Percentiles rank a stretch among this genome's conserved stretches.
Evolutionary conservation across 2,888 invertebrate species (phyloP).

Genomic region (Scaptomyza polygonia): DNA sequence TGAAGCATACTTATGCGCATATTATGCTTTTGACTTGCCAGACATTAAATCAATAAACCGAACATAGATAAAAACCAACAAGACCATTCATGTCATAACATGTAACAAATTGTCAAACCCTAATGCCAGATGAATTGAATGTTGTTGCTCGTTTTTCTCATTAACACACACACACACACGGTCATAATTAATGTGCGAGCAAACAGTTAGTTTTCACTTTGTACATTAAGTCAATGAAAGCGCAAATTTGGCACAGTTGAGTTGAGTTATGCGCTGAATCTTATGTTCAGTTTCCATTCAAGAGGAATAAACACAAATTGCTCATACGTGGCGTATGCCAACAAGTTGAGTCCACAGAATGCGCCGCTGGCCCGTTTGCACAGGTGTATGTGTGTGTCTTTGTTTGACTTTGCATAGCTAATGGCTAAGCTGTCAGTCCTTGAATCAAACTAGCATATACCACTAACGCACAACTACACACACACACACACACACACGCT

Average conservation of each 20-base stretch:
- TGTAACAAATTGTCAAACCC: conserved; percentile 42
- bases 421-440: conserved; percentile 43
- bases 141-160: conserved; percentile 30
- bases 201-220: conserved; percentile 54
- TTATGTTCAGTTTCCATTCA: no score
- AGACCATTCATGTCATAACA: conserved; percentile 32
- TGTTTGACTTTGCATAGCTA: conserved; percentile 71
- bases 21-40: conserved; percentile 9
- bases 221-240: conserved; percentile 62
- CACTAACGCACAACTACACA: conserved; percentile 9
- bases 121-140: conserved; percentile 33
- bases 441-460: conserved; percentile 15
- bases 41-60: conserved; percentile 34
- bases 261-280: background rate
- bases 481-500: background rate
- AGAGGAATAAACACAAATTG: conserved; percentile 20
- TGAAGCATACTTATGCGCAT: conserved; percentile 21
- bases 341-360: conserved; percentile 32
- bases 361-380: conserved; percentile 36
- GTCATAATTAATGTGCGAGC: conserved; percentile 57
- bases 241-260: conserved; percentile 45
- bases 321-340: conserved; percentile 56
- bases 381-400: no score
- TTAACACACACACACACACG: conserved; percentile 10
- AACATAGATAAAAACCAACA: background rate